Evolutionary conservation across 2,797 vertebrate species (phyloP).

Genomic region (Nannoperca obscura): DNA sequence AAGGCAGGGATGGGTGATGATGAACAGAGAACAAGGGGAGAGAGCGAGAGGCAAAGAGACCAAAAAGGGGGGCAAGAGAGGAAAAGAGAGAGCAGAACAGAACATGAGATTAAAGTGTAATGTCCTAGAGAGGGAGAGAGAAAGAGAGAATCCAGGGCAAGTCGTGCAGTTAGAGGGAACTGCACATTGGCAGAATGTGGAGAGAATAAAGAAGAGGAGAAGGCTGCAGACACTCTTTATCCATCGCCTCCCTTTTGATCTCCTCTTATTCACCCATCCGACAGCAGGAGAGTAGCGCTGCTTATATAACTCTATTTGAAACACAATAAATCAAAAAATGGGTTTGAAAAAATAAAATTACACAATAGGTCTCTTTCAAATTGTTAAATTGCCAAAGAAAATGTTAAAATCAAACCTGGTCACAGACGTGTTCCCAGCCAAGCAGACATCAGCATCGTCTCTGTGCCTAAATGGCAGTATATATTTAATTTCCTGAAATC

Average conservation of each 20-base stretch:
- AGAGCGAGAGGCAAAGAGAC: slow-evolving; percentile 51
- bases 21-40: slow-evolving; percentile 51
- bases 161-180: slow-evolving; percentile 72
- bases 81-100: slow-evolving; percentile 52
- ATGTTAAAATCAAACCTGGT: slow-evolving; percentile 29
- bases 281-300: slow-evolving; percentile 62
- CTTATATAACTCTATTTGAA: slow-evolving; percentile 76
- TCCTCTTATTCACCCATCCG: slow-evolving; percentile 74
- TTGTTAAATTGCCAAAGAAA: slow-evolving; percentile 42
- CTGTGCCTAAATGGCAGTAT: slow-evolving; percentile 29
- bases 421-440: slow-evolving; percentile 25
- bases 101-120: slow-evolving; percentile 81
- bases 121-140: slow-evolving; percentile 75
- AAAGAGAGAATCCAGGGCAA: slow-evolving; percentile 70
- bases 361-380: slow-evolving; percentile 52
- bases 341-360: slow-evolving; percentile 3
- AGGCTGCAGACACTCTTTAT: slow-evolving; percentile 76
- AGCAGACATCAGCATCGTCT: slow-evolving; percentile 17
- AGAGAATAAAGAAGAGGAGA: slow-evolving; percentile 75
- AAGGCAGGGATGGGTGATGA: slow-evolving; percentile 55
- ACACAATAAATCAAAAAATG: slow-evolving; percentile 55
- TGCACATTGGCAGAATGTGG: slow-evolving; percentile 77
- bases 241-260: slow-evolving; percentile 74
- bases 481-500: slow-evolving; percentile 55
- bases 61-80: slow-evolving; percentile 47